Base-by-base conservation (phyloP, 2,113 vertebrate species). In the Chaetura pelagica region DNA sequence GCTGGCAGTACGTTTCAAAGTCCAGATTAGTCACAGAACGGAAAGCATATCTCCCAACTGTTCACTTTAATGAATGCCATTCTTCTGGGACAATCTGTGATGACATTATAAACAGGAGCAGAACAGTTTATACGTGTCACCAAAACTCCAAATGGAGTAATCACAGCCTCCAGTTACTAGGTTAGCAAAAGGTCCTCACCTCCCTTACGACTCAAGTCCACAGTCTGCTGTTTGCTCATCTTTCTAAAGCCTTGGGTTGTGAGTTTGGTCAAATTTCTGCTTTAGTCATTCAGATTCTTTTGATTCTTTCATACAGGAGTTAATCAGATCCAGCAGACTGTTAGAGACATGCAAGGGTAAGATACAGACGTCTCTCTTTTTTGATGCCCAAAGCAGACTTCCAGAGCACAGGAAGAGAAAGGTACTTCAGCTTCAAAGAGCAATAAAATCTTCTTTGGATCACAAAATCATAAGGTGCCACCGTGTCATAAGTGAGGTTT, bases 1-100 rank as follows among this genome's bases (percentile, higher is more conserved):
- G 67, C 62, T 87, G 89, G 62, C 71, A 29, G 17, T 58, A 83
- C 0, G 12, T 85, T 85, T 69, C 84, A 86, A 96, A 97, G 95
- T 88, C 75, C 82, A 44, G 26, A 74, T 91, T 80, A 91, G 67
- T 90, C 84, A 88, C 84, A 82, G 87, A 61, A 91, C 59, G 75
- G 84, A 85, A 93, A 91, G 34, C 8, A 0, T 55, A 87, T 73
- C 94, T 87, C 84, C 67, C 91, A 71, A 52, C 59, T 94, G 89
- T 74, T 95, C 89, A 48, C 16, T 42, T 63, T 30, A 83, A 38
- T 6, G 4, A 93, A 85, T 30, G 32, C 27, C 74, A 67, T 86
- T 95, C 78, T 91, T 87, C 46, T 71, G n/a, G 74, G 71, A 64
- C 51, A 68, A 29, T 34, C 29, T 5, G 2, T 75, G 32, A 63